phyloP scores from a whole-genome alignment of 2,113 vertebrate species.

The Nannobrachium achirus region DNA sequence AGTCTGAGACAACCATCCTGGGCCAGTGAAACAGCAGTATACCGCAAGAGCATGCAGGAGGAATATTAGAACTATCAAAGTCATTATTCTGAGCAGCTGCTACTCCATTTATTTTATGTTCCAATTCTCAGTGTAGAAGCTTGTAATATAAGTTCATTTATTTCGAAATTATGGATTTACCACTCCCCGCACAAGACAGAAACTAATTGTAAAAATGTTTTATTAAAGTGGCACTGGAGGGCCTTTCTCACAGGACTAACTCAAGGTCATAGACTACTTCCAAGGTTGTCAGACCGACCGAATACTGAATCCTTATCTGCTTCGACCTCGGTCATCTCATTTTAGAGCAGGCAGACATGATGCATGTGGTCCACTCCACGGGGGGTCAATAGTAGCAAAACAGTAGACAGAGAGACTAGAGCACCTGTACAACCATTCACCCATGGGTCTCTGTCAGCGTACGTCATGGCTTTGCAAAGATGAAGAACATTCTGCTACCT shows the following conservation, averaged over 20 bases:
- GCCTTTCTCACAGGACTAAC: conserved; percentile 47
- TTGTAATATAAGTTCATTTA: conserved; percentile 28
- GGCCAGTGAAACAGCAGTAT: no score
- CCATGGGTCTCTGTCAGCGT: background rate
- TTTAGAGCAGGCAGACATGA: conserved; percentile 21
- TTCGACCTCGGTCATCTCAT: conserved; percentile 54
- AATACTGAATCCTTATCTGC: conserved; percentile 45
- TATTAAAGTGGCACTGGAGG: conserved; percentile 56
- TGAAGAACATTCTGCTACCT: background rate
- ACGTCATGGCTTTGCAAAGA: background rate
- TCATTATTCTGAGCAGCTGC: background rate
- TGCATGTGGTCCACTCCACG: no score
- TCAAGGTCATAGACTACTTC: conserved; percentile 65
- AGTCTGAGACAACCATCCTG: conserved; percentile 5
- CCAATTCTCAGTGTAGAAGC: conserved; percentile 9
- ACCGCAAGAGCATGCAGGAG: no score
- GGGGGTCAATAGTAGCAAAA: no score
- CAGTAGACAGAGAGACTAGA: no score
- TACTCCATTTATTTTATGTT: conserved; percentile 49
- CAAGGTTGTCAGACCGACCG: conserved; percentile 40
- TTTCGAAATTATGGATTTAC: conserved; percentile 52
- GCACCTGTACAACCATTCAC: no score
- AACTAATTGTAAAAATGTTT: conserved; percentile 48
- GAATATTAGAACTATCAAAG: conserved; percentile 21
- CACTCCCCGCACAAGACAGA: conserved; percentile 38